Evolutionary conservation across 2,888 invertebrate genomes (phyloP).

Genomic region (Stenodera caucasica): DNA sequence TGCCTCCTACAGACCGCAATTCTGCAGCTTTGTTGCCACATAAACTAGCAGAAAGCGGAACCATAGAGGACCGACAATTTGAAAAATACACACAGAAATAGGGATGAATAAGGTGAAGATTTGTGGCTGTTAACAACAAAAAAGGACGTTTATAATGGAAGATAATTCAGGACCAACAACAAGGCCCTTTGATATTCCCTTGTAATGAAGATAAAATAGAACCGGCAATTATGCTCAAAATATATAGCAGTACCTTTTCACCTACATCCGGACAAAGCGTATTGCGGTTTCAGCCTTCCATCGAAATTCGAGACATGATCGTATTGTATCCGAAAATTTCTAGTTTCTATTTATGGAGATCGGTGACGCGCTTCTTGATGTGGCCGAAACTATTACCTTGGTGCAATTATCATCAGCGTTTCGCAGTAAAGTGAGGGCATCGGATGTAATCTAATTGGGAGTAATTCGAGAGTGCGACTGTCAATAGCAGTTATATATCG

Average conservation of each 20-base stretch:
- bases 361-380: not conserved
- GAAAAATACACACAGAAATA: not conserved
- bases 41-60: constrained; percentile 43
- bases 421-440: constrained; percentile 25
- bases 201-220: constrained; percentile 4
- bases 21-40: constrained; percentile 56
- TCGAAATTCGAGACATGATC: too few relatives aligned
- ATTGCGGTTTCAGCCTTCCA: too few relatives aligned
- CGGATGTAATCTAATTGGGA: constrained; percentile 45
- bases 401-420: constrained; percentile 28
- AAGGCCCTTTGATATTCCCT: not conserved
- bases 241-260: not conserved
- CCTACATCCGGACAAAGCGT: not conserved
- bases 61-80: not conserved
- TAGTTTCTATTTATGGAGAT: not conserved
- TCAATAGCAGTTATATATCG: constrained; percentile 57
- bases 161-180: constrained; percentile 11
- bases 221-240: not conserved
- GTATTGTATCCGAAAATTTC: too few relatives aligned
- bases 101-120: not conserved
- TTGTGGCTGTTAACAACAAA: not conserved
- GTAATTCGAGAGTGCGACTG: constrained; percentile 49
- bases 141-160: not conserved
- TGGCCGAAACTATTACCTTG: constrained; percentile 3
- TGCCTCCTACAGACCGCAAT: constrained; percentile 47